Base-by-base conservation (phyloP, 1,140 invertebrate species). In the Mylabris phalerata region DNA sequence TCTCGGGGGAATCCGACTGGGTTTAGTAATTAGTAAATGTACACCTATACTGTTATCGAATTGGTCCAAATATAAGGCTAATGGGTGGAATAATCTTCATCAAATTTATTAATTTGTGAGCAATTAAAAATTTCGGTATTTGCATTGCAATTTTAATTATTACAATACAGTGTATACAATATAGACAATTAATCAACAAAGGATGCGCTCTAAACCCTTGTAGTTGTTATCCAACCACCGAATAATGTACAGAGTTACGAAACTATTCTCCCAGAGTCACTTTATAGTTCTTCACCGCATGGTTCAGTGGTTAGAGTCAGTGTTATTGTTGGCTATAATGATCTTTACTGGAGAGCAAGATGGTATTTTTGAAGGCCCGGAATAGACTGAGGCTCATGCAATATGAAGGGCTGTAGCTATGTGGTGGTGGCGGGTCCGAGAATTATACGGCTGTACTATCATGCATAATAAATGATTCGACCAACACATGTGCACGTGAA, bases 211-310 rank as follows among this genome's bases (percentile, higher is more conserved):
- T 24, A 57, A 50, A 47, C 48, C 49, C 57, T 44, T 49, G 19
- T 50, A 56, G 57, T 56, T 59, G 45, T 49, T 55, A 59, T 46
- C 51, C 50, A 42, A 51, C 57, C 61, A 59, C 61, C 57, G 59
- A 59, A 62, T 62, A 62, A 62, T 62, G 61, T 59, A 62, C 61
- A 59, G 48, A 59, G 61, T 62, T 62, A 57, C 38, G 56, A 48
- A 62, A 62, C 61, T 62, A 62, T 62, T 62, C 57, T 51, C 57
- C 57, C 57, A 55, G 61, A 62, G 56, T 62, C 61, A 62, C 61
- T 62, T 62, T 62, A 62, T 62, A 62, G 57, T 62, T 62, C 60
- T 62, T 62, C 55, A 46, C 49, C 57, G 61, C 57, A 59, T 62
- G 57, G 51, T 59, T 59, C 57, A 40, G 50, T 46, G 52, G 61